Evolutionary conservation across 2,888 invertebrate genomes (phyloP), one percentile per base, ranked within the genome.

Genomic region (Eudemis profundana): DNA sequence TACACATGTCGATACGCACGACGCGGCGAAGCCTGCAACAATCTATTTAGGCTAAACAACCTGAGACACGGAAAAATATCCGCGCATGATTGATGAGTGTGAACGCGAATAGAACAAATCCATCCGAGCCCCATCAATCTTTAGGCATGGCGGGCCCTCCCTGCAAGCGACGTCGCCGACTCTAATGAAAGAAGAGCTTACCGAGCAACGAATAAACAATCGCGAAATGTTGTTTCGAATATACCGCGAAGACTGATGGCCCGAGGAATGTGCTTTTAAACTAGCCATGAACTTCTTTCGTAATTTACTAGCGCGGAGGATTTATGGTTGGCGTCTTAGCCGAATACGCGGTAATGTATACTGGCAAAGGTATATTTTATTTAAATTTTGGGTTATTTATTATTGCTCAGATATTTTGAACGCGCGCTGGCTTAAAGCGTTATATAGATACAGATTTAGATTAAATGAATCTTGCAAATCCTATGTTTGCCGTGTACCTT

Each of bases 11-110:
- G 78, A 80, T 84, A 83, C 81, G 80, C 83, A 78, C 76, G 84
- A 85, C 81, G 82, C 78, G 80, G 82, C 78, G 71, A 84, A 79
- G 77, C 79, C 78, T 79, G 86, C 85, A 85, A 89, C 90, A 88
- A 90, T 90, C 83, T 90, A 89, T 90, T 87, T 88, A 89, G 85
- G 82, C 87, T 88, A 89, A 91, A 90, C 88, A 91, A 89, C 87
- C 87, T 85, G 86, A 86, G 87, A 91, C 89, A 90, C 83, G 90
- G 89, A 90, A 91, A 91, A 91, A 91, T 91, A 91, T 90, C 86
- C 87, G 83, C 85, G 81, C 87, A 91, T 92, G 92, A 92, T 92
- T 89, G 92, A 92, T 92, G 91, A 90, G 86, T 80, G 79, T 76
- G 82, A 81, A 82, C 87, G 83, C 86, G 90, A 89, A 91, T 91